A percentile compares a stretch with the other conserved stretches of the same genome.
Conservation (phyloP, 2,113 vertebrate genomes). For the Halichoeres trimaculatus region DNA sequence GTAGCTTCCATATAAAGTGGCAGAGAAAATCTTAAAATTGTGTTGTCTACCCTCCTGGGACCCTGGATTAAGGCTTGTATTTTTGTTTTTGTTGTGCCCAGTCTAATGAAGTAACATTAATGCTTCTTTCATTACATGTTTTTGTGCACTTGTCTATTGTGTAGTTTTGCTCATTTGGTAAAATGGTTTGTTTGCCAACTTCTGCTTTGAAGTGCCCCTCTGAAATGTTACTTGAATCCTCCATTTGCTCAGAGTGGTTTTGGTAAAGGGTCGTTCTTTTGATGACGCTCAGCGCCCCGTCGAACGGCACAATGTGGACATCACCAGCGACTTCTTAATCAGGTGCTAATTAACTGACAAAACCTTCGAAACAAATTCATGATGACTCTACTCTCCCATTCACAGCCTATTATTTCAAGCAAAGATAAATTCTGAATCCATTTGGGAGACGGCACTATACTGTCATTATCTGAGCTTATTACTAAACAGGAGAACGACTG, state of each 20-base stretch:
- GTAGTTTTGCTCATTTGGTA: not conserved
- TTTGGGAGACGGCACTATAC: slow-evolving; percentile 22
- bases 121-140: too few relatives aligned
- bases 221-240: not conserved
- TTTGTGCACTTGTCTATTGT: too few relatives aligned
- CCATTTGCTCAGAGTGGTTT: not conserved
- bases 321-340: slow-evolving; percentile 66
- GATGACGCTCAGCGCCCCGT: slow-evolving; percentile 15
- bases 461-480: slow-evolving; percentile 25
- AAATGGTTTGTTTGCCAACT: not conserved
- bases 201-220: not conserved
- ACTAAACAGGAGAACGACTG: slow-evolving; percentile 35
- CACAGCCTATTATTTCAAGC: slow-evolving; percentile 59
- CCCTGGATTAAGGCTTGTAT: too few relatives aligned
- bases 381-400: slow-evolving; percentile 45
- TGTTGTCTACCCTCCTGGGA: too few relatives aligned
- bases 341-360: slow-evolving; percentile 69
- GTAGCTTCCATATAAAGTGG: too few relatives aligned
- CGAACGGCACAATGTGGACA: slow-evolving; percentile 41
- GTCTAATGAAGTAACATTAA: too few relatives aligned
- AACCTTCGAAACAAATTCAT: slow-evolving; percentile 50
- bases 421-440: slow-evolving; percentile 57
- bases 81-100: too few relatives aligned
- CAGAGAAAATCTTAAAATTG: too few relatives aligned
- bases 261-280: slow-evolving; percentile 17